A percentile compares a stretch with the other conserved stretches of the same genome.
These are phyloP conservation scores for Hemiprocne comata DNA, from an alignment of 2,113 vertebrate genomes.

Conservation along the genomic window DNA sequence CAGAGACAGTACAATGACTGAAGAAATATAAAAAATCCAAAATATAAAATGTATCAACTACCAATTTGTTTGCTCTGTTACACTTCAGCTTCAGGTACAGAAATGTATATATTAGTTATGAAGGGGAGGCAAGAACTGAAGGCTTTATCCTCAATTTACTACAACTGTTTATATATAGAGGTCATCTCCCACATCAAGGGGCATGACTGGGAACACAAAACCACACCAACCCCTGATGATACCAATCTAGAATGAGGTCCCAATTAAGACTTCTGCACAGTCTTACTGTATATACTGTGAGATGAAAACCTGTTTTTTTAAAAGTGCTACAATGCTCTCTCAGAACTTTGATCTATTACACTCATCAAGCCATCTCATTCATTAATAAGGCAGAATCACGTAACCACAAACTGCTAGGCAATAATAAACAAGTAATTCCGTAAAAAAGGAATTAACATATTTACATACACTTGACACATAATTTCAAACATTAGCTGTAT, in stretches of 20 bases:
- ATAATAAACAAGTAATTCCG: neutral
- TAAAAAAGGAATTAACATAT: neutral
- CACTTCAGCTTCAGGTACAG: neutral
- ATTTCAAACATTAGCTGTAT: neutral
- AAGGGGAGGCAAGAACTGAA: neutral
- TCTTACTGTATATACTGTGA: neutral
- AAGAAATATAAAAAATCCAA: neutral
- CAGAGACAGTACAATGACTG: neutral
- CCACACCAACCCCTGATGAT: accelerated
- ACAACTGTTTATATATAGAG: neutral
- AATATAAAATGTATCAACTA: neutral
- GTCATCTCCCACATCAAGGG: neutral
- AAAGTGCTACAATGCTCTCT: neutral
- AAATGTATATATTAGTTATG: neutral
- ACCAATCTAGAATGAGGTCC: neutral
- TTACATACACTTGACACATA: neutral
- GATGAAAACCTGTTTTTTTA: neutral
- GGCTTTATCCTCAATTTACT: neutral
- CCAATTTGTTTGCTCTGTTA: neutral
- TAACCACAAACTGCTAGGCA: neutral
- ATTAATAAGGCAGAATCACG: neutral
- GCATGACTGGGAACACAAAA: neutral
- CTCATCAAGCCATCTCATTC: neutral
- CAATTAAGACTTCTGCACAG: neutral
- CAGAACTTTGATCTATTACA: neutral